Conservation (phyloP, 2,888 invertebrate genomes). For the Tetrapedia diversipes region DNA sequence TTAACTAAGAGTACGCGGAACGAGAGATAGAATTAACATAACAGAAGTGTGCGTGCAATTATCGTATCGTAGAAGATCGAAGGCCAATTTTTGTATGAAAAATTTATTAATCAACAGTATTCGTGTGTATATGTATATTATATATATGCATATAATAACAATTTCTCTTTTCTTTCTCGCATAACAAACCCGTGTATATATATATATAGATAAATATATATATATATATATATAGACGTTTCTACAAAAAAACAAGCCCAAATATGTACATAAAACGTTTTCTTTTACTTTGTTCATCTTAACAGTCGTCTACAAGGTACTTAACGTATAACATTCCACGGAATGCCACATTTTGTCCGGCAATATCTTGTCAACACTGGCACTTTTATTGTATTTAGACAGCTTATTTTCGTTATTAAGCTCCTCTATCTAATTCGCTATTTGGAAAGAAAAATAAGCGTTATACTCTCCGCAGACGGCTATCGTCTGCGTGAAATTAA, state of each 20-base stretch:
- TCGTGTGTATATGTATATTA: constrained; percentile 38
- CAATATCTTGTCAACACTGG: constrained; percentile 75
- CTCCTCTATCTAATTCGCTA: constrained; percentile 42
- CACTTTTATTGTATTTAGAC: constrained; percentile 47
- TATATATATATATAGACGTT: constrained; percentile 44
- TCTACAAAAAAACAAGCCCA: constrained; percentile 74
- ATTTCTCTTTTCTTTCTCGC: constrained; percentile 76
- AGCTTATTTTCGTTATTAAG: constrained; percentile 36
- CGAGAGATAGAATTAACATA: constrained; percentile 47
- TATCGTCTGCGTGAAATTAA: constrained; percentile 48
- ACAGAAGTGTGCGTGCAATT: constrained; percentile 53
- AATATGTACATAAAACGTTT: constrained; percentile 76
- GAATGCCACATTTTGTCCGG: constrained; percentile 75
- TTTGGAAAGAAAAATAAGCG: constrained; percentile 34
- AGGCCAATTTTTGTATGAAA: constrained; percentile 81
- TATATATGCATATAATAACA: constrained; percentile 76
- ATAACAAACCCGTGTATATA: constrained; percentile 82
- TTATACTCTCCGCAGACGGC: constrained; percentile 42
- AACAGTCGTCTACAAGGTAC: constrained; percentile 74
- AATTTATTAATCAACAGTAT: constrained; percentile 82
- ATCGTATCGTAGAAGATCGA: constrained; percentile 75
- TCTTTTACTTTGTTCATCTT: constrained; percentile 42
- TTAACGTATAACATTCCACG: constrained; percentile 78
- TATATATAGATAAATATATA: constrained; percentile 36
- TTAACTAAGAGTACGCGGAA: constrained; percentile 62